Evolutionary conservation across 92 coral and sea anemone species (phyloP).

Genomic region (Phymanthus crucifer): DNA sequence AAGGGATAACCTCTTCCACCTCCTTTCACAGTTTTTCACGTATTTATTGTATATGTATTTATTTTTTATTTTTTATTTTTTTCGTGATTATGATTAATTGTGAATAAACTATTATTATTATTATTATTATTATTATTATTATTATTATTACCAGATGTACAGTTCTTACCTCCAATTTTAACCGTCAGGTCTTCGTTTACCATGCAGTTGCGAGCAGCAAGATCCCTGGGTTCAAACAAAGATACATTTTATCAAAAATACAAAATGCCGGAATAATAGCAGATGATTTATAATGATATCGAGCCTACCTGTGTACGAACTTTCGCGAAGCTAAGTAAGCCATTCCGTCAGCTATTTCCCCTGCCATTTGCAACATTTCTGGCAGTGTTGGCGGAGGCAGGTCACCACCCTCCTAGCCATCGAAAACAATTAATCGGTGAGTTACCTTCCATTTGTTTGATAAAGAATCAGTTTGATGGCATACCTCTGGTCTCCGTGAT

Average conservation of each 20-base stretch:
- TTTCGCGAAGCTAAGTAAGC: slow-evolving; percentile 95
- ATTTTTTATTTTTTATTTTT: too few species aligned
- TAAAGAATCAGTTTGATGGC: slow-evolving; percentile 1
- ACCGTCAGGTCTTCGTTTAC: slow-evolving; percentile 82
- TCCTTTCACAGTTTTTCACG: too few species aligned
- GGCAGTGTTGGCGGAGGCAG: slow-evolving; percentile 85
- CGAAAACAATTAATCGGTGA: not conserved
- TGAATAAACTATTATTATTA: too few species aligned
- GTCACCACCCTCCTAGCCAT: slow-evolving; percentile 61
- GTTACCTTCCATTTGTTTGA: not conserved
- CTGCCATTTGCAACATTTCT: slow-evolving; percentile 94
- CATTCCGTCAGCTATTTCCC: slow-evolving; percentile 99
- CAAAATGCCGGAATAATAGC: not conserved
- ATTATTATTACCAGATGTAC: too few species aligned
- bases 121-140: too few species aligned
- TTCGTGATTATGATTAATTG: too few species aligned
- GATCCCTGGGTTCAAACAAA: slow-evolving; percentile 63
- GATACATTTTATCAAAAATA: not conserved
- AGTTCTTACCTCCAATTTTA: slow-evolving; percentile 88
- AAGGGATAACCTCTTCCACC: too few species aligned
- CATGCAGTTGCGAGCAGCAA: slow-evolving; percentile 99
- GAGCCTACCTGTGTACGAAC: slow-evolving; percentile 95
- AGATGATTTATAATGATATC: not conserved
- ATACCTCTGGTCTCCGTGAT: slow-evolving; percentile 89
- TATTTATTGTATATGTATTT: too few species aligned